Percentiles rank a stretch among this genome's conserved stretches.
phyloP scores from a whole-genome alignment of 2,113 vertebrate species.

The Sylvietta virens region DNA sequence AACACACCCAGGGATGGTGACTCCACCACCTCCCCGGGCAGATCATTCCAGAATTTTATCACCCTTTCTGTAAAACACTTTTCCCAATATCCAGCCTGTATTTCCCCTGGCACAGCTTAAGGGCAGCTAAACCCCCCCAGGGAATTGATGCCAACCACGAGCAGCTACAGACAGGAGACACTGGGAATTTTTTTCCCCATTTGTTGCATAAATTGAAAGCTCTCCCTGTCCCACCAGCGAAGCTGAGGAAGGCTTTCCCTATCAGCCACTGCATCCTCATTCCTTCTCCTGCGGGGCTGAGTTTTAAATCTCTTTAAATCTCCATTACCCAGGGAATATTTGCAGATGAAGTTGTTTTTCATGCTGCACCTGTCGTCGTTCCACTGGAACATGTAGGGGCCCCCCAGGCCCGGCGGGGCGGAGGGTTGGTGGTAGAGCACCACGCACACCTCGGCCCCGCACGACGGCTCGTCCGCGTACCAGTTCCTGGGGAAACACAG shows the following conservation, averaged over 20 bases:
- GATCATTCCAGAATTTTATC: too few species aligned
- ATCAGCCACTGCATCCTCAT: background rate
- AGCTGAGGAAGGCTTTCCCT: background rate
- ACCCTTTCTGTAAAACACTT: too few species aligned
- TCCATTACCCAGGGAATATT: constrained; percentile 84
- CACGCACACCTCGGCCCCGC: constrained; percentile 86
- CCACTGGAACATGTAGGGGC: constrained; percentile 87
- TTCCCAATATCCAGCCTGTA: too few species aligned
- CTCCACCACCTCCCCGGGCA: too few species aligned
- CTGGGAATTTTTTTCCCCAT: background rate
- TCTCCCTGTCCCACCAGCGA: background rate
- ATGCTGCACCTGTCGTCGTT: constrained; percentile 89
- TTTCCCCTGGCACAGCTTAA: too few species aligned
- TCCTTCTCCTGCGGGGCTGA: fast-evolving
- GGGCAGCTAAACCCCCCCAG: too few species aligned
- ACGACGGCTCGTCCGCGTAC: constrained; percentile 91
- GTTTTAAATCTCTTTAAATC: background rate
- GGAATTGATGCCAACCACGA: background rate
- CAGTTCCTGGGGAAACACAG: constrained; percentile 81
- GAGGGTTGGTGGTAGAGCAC: constrained; percentile 89
- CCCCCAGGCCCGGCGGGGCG: constrained; percentile 73
- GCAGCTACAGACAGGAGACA: background rate
- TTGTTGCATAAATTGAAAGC: background rate
- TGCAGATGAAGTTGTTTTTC: constrained; percentile 98
- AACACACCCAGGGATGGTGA: too few species aligned